Evolutionary conservation across 2,797 vertebrate species (phyloP).

Genomic region (Oreochromis mossambicus): DNA sequence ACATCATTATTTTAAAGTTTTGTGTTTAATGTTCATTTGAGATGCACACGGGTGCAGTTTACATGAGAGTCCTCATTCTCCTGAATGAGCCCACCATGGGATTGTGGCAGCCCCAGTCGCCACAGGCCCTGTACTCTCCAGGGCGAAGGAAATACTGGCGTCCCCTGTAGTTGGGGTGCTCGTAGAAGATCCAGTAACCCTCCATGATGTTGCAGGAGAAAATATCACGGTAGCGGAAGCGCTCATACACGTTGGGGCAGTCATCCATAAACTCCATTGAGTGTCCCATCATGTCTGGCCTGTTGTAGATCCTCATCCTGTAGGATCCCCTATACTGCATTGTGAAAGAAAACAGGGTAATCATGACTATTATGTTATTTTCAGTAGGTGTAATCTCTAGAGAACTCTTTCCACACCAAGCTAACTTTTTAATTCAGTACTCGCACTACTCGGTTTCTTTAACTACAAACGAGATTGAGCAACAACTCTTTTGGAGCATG

Average conservation of each 20-base stretch:
- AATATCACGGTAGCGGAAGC: conserved; percentile 72
- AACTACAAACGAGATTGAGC: conserved; percentile 32
- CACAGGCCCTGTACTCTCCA: conserved; percentile 74
- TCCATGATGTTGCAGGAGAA: conserved; percentile 77
- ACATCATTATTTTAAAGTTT: conserved; percentile 21
- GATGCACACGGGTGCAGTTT: conserved; percentile 11
- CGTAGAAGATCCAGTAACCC: conserved; percentile 80
- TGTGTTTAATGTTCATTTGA: conserved; percentile 49
- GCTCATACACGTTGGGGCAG: conserved; percentile 75
- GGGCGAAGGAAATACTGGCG: conserved; percentile 78
- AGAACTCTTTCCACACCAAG: not conserved
- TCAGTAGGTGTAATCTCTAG: not conserved
- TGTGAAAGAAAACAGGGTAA: not conserved
- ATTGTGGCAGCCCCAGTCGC: conserved; percentile 75
- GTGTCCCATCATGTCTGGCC: conserved; percentile 73
- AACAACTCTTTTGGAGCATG: conserved; percentile 24
- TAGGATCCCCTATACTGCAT: conserved; percentile 76
- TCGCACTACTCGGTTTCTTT: not conserved
- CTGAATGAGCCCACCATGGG: conserved; percentile 79
- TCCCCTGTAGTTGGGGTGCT: conserved; percentile 80
- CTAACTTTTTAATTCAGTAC: conserved; percentile 23
- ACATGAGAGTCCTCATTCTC: conserved; percentile 73
- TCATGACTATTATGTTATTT: not conserved
- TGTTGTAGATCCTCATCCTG: conserved; percentile 77
- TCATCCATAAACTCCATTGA: conserved; percentile 80